Percentiles rank a stretch among this genome's conserved stretches.
Evolutionary conservation across 2,797 vertebrate species (phyloP).

Genomic region (Coreius guichenoti): DNA sequence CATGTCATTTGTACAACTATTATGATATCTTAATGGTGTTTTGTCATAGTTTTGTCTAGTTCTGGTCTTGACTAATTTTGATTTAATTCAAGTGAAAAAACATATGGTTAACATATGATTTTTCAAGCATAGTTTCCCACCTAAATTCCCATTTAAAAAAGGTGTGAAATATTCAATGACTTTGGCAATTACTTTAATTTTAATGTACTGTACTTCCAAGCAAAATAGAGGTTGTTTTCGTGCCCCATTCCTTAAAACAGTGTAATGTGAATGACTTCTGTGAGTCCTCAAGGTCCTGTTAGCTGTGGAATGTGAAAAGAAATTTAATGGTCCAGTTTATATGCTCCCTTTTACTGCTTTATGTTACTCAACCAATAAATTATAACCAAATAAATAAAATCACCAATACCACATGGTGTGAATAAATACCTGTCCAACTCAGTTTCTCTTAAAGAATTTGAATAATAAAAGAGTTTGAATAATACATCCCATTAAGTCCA

Average conservation of each 20-base stretch:
- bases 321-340: constrained; percentile 17
- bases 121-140: not conserved
- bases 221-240: not conserved
- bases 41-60: not conserved
- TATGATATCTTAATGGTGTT: not conserved
- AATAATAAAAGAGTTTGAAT: not conserved
- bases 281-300: constrained; percentile 21
- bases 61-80: too few species aligned
- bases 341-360: constrained; percentile 1
- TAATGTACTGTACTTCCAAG: constrained; percentile 1
- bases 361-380: not conserved
- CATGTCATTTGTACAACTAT: not conserved
- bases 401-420: not conserved
- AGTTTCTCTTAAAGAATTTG: not conserved
- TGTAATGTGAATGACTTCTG: constrained; percentile 4
- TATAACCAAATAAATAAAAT: constrained; percentile 30
- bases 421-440: constrained; percentile 13
- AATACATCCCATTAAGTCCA: constrained; percentile 18
- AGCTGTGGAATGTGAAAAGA: constrained; percentile 24
- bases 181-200: not conserved
- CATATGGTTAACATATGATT: too few species aligned
- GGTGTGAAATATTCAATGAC: not conserved
- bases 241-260: constrained; percentile 6
- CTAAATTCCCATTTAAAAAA: not conserved
- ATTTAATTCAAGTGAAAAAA: too few species aligned